Conservation (phyloP, 1,140 invertebrate species). For the Daktulosphaira vitifoliae region DNA sequence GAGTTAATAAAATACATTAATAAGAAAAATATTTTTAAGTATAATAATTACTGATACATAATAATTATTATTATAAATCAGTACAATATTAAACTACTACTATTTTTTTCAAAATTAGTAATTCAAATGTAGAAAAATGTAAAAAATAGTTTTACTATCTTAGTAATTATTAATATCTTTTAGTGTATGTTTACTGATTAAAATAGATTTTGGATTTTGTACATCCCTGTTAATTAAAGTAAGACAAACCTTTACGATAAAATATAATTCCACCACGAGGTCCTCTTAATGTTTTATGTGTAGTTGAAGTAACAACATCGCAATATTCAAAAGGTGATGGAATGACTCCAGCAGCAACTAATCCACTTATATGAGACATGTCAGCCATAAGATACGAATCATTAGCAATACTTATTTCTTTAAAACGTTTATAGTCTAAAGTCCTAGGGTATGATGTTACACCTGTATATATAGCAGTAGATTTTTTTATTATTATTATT, state of each 20-base stretch:
- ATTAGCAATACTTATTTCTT: slow-evolving; percentile 76
- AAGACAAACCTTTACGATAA: slow-evolving; percentile 63
- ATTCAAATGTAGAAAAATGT: no score
- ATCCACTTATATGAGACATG: slow-evolving; percentile 90
- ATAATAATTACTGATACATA: no score
- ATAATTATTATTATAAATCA: no score
- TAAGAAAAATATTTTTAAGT: no score
- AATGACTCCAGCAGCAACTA: slow-evolving; percentile 78
- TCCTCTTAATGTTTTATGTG: slow-evolving; percentile 89
- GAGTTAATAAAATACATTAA: no score
- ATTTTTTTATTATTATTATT: no score
- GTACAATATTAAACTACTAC: no score
- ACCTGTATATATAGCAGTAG: slow-evolving; percentile 54
- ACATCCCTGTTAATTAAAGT: not conserved
- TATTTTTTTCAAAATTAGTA: no score
- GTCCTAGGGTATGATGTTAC: slow-evolving; percentile 79
- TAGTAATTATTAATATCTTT: no score
- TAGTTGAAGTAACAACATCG: slow-evolving; percentile 92
- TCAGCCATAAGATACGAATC: slow-evolving; percentile 86
- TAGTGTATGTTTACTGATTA: no score
- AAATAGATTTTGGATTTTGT: not conserved
- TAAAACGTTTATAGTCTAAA: slow-evolving; percentile 80
- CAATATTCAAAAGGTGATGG: slow-evolving; percentile 87
- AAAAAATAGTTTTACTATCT: no score
- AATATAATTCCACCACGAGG: slow-evolving; percentile 85